Evolutionary conservation across 1,140 invertebrate species (phyloP), one percentile per base, ranked within the genome.

Genomic region (Chironomus tepperi): DNA sequence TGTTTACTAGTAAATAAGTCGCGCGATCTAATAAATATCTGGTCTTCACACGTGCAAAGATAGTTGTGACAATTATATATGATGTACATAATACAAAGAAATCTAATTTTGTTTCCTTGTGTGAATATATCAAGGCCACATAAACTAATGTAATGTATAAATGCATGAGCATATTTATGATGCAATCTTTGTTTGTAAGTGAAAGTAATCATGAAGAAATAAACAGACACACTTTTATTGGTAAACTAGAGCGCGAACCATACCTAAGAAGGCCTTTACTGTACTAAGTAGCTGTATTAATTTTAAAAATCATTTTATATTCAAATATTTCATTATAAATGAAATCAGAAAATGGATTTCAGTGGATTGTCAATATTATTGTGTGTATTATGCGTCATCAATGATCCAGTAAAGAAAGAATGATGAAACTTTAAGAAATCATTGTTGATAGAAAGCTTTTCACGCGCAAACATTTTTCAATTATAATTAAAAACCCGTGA

Each of bases 111-210:
- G 12, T 15, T 57, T 57, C 47, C 12, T 57, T n/a, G n/a, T n/a
- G 47, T 57, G n/a, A 15, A 57, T 12, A 1, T n/a, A 15, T n/a
- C 47, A 57, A 57, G 47, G 47, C 47, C 47, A 57, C 47, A 57
- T 47, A 47, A 5, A 57, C 12, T 1, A 47, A 10, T n/a, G n/a
- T n/a, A 57, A 15, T n/a, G 47, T 57, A 15, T n/a, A 57, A 57
- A 12, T 57, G 5, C 47, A 57, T 3, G 15, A 12, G 47, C 47
- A n/a, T 34, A 57, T 57, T 57, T 57, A 57, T 57, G 47, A 57
- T 57, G 47, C 47, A 57, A 57, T 57, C n/a, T 12, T 57, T 57
- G 47, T 57, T 57, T 57, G n/a, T n/a, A n/a, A 57, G 47, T 57
- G 47, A 57, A 57, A 57, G 47, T 57, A 57, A 57, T n/a, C 47